Evolutionary conservation across 2,888 invertebrate genomes (phyloP).

Genomic region (Chrysodeixis includens): DNA sequence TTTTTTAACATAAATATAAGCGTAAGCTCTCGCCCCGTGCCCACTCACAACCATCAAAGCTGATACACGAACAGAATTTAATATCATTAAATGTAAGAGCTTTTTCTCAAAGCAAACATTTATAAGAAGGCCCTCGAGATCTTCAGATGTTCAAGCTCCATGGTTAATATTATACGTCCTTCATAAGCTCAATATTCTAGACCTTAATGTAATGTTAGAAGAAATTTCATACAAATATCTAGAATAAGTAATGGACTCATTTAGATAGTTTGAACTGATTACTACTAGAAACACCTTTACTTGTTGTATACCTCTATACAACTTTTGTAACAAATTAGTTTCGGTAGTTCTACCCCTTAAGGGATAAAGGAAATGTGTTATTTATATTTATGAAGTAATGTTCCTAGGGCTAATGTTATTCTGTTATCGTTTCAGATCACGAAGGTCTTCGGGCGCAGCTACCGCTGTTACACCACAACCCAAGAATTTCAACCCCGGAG

Average conservation of each 20-base stretch:
- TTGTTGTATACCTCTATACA: conserved; percentile 12
- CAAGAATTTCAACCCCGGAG: conserved; percentile 93
- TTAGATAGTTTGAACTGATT: conserved; percentile 17
- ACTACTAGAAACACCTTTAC: conserved; percentile 12
- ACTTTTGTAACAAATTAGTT: conserved; percentile 34
- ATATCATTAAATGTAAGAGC: conserved; percentile 71
- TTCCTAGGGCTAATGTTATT: conserved; percentile 20
- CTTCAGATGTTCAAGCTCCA: conserved; percentile 54
- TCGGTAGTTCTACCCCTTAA: conserved; percentile 20
- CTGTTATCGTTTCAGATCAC: conserved; percentile 90
- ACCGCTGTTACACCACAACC: conserved; percentile 92
- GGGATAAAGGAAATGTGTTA: conserved; percentile 20
- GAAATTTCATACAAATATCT: neutral
- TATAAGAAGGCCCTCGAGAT: conserved; percentile 44
- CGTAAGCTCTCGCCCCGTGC: conserved; percentile 44
- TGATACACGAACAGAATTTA: conserved; percentile 63
- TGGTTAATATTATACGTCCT: conserved; percentile 30
- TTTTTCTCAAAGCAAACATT: conserved; percentile 65
- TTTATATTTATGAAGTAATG: conserved; percentile 5
- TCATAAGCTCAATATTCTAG: conserved; percentile 11
- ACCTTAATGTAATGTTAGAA: neutral
- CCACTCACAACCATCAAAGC: conserved; percentile 61
- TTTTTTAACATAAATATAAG: conserved; percentile 19
- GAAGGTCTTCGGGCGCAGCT: conserved; percentile 93
- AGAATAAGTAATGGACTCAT: neutral